These are phyloP conservation scores for Ips typographus DNA, from an alignment of 1,140 invertebrate species.

Conservation along the genomic window DNA sequence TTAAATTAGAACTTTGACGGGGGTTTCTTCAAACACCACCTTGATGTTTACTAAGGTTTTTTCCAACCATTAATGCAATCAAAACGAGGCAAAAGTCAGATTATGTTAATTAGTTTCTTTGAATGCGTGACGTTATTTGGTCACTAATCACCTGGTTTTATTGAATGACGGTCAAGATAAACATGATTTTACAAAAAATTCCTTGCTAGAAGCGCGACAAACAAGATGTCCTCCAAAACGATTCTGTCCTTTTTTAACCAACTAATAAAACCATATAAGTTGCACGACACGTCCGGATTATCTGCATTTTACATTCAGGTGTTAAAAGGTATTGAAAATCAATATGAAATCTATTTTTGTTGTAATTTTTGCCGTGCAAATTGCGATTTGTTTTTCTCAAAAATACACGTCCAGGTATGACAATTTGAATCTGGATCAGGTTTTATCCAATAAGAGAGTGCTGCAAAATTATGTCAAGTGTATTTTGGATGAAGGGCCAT, in stretches of 20 bases:
- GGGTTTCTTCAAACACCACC: too few relatives aligned
- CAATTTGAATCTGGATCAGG: slow-evolving; percentile 63
- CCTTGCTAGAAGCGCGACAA: slow-evolving; percentile 9
- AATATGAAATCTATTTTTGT: slow-evolving; percentile 5
- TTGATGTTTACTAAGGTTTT: too few relatives aligned
- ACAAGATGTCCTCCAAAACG: slow-evolving; percentile 15
- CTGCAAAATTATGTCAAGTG: slow-evolving; percentile 67
- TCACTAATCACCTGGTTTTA: background rate
- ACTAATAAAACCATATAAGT: slow-evolving; percentile 9
- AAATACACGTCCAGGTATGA: slow-evolving; percentile 63
- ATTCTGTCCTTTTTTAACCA: slow-evolving; percentile 15
- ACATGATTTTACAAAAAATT: slow-evolving; percentile 8
- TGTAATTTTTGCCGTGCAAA: background rate
- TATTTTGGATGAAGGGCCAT: slow-evolving; percentile 66
- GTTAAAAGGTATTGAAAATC: slow-evolving; percentile 1
- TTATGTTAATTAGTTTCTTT: slow-evolving; percentile 9
- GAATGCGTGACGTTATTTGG: slow-evolving; percentile 2
- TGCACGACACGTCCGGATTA: background rate
- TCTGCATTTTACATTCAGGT: background rate
- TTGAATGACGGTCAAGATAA: background rate
- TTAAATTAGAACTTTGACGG: too few relatives aligned
- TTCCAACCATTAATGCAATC: too few relatives aligned
- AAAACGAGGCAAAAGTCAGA: background rate
- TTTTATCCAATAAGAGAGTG: slow-evolving; percentile 64
- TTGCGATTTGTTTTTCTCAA: slow-evolving; percentile 21